A percentile compares a stretch with the other conserved stretches of the same genome.
Conservation (phyloP, 2,113 vertebrate species). For the Ophiodon elongatus region DNA sequence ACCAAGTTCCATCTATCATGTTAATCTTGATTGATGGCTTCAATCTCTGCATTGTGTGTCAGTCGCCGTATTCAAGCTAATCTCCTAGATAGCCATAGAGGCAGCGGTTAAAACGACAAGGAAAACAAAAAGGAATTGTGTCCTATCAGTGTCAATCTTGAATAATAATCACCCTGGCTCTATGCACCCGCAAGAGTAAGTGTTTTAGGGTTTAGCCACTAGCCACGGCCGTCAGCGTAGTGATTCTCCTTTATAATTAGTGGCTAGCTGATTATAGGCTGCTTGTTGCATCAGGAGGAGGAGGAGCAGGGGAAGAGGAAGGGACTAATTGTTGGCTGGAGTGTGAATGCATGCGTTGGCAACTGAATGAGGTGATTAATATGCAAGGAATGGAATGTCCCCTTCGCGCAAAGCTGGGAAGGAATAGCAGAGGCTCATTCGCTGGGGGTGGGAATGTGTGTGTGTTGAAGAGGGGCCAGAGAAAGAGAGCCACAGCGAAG, state of each 20-base stretch:
- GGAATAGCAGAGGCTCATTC: slow-evolving; percentile 61
- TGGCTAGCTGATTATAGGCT: slow-evolving; percentile 61
- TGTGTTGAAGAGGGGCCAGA: slow-evolving; percentile 24
- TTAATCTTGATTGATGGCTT: slow-evolving; percentile 26
- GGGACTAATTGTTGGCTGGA: slow-evolving; percentile 70
- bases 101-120: not conserved
- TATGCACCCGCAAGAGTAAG: not conserved
- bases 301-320: slow-evolving; percentile 55
- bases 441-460: slow-evolving; percentile 22
- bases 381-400: slow-evolving; percentile 80
- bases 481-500: slow-evolving; percentile 46
- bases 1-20: slow-evolving; percentile 8
- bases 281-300: slow-evolving; percentile 47
- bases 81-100: not conserved
- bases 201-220: slow-evolving; percentile 34
- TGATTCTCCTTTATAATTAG: slow-evolving; percentile 61
- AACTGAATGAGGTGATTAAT: slow-evolving; percentile 75
- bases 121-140: slow-evolving; percentile 10
- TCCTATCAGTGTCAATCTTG: slow-evolving; percentile 33
- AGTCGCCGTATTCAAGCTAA: slow-evolving; percentile 8
- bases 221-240: not conserved
- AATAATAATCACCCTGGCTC: slow-evolving; percentile 32
- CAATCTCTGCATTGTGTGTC: slow-evolving; percentile 8
- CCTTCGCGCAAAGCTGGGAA: slow-evolving; percentile 51
- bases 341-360: slow-evolving; percentile 44